Percentiles rank a stretch among this genome's conserved stretches.
Evolutionary conservation across 2,888 invertebrate genomes (phyloP).

Genomic region (Phyllotreta cruciferae): DNA sequence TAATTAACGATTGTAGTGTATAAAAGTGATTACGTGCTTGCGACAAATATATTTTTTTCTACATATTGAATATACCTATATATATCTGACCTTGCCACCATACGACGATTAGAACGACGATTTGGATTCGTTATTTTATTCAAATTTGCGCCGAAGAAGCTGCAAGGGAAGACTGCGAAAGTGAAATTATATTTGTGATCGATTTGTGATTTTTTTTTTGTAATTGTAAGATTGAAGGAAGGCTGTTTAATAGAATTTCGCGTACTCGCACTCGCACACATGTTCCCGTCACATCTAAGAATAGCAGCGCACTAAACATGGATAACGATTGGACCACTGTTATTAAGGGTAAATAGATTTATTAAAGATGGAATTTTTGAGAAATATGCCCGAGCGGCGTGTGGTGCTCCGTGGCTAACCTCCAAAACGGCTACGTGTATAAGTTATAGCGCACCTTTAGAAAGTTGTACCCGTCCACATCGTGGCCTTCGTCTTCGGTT

Average conservation of each 20-base stretch:
- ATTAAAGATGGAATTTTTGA: constrained; percentile 22
- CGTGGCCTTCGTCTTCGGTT: constrained; percentile 22
- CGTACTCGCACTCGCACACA: constrained; percentile 37
- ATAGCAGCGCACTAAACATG: constrained; percentile 48
- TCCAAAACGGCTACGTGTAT: constrained; percentile 21
- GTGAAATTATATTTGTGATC: constrained; percentile 34
- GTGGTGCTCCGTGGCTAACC: background rate
- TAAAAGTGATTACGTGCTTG: background rate
- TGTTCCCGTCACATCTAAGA: constrained; percentile 54
- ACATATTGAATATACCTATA: background rate
- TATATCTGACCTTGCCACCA: constrained; percentile 49
- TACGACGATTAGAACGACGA: constrained; percentile 38
- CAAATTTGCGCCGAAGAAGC: constrained; percentile 3
- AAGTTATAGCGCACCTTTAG: constrained; percentile 37
- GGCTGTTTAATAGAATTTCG: constrained; percentile 15
- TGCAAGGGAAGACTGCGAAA: constrained; percentile 22
- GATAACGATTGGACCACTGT: constrained; percentile 47
- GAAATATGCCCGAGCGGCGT: constrained; percentile 8
- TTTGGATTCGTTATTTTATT: constrained; percentile 21
- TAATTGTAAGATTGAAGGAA: constrained; percentile 25
- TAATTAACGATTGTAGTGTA: constrained; percentile 8
- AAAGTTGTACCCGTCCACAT: constrained; percentile 53
- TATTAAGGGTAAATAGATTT: constrained; percentile 44
- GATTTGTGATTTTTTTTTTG: constrained; percentile 35
- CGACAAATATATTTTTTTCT: background rate